phyloP scores from a whole-genome alignment of 2,113 vertebrate species.

The Tupaia chinensis region DNA sequence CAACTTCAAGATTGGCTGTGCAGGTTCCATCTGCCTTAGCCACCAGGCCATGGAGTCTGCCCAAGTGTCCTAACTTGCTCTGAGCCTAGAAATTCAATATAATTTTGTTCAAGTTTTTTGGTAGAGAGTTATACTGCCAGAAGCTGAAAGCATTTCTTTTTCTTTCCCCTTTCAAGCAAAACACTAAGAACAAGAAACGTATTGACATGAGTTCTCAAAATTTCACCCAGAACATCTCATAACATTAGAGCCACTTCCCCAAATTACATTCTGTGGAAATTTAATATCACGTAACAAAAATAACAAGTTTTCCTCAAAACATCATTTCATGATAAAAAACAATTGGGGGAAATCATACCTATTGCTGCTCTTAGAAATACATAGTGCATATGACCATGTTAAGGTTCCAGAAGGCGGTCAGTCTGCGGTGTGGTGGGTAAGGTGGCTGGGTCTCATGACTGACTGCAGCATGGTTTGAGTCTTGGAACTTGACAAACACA shows the following conservation, averaged over 20 bases:
- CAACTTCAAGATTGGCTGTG: too few species aligned
- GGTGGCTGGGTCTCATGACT: too few species aligned
- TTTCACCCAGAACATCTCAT: not conserved
- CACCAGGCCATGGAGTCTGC: too few species aligned
- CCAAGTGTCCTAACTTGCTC: not conserved
- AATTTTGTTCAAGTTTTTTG: slow-evolving; percentile 40
- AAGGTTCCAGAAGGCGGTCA: not conserved
- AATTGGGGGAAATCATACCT: not conserved
- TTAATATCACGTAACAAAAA: not conserved
- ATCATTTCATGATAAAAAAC: not conserved
- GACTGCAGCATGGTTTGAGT: too few species aligned
- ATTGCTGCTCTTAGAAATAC: not conserved
- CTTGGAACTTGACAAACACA: too few species aligned
- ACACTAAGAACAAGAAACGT: too few species aligned
- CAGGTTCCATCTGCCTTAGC: too few species aligned
- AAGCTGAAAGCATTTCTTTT: not conserved
- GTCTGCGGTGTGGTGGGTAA: too few species aligned
- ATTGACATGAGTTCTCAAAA: slow-evolving; percentile 11
- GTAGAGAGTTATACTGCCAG: not conserved
- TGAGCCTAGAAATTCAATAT: slow-evolving; percentile 18
- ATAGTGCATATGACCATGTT: not conserved
- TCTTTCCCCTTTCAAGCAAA: not conserved
- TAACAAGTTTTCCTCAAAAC: slow-evolving; percentile 2
- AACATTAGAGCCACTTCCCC: not conserved
- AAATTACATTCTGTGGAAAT: not conserved